Conservation (phyloP, 2,797 vertebrate species). For the Telmatherina bonti region DNA sequence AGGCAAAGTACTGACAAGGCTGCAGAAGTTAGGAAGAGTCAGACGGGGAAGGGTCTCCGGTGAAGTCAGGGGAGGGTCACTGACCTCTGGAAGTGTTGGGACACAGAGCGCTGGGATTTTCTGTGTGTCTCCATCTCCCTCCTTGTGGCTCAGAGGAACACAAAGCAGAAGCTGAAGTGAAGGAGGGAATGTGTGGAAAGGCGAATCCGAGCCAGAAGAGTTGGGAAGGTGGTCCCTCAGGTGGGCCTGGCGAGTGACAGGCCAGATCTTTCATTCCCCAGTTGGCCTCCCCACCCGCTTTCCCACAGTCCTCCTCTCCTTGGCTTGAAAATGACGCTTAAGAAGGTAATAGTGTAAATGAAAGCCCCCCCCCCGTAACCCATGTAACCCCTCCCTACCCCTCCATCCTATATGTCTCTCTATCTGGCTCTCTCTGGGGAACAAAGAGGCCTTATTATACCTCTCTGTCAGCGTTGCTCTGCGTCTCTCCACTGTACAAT, state of each 20-base stretch:
- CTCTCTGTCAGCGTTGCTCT: slow-evolving; percentile 76
- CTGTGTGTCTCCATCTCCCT: too few relatives aligned
- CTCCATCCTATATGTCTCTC: slow-evolving; percentile 60
- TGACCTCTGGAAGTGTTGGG: too few relatives aligned
- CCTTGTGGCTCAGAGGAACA: too few relatives aligned
- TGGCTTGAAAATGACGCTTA: slow-evolving; percentile 84
- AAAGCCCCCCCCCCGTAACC: slow-evolving; percentile 64
- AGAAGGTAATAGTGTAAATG: slow-evolving; percentile 87
- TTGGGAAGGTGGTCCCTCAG: slow-evolving; percentile 56
- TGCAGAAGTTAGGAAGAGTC: too few relatives aligned
- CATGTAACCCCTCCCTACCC: background rate
- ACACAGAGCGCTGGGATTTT: too few relatives aligned
- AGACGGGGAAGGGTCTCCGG: too few relatives aligned
- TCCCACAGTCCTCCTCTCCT: slow-evolving; percentile 82
- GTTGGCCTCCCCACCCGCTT: slow-evolving; percentile 57
- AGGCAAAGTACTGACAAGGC: background rate
- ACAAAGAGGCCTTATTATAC: slow-evolving; percentile 84
- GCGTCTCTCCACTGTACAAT: slow-evolving; percentile 79
- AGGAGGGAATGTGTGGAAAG: background rate
- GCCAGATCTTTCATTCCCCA: slow-evolving; percentile 68
- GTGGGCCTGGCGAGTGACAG: slow-evolving; percentile 73
- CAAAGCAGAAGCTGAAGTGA: too few relatives aligned
- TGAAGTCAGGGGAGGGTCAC: too few relatives aligned
- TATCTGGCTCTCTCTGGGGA: slow-evolving; percentile 68
- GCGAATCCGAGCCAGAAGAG: slow-evolving; percentile 18